Percentiles rank a stretch among this genome's conserved stretches.
Evolutionary conservation across 1,140 invertebrate species (phyloP).

Genomic region (Scaptomyza montana): DNA sequence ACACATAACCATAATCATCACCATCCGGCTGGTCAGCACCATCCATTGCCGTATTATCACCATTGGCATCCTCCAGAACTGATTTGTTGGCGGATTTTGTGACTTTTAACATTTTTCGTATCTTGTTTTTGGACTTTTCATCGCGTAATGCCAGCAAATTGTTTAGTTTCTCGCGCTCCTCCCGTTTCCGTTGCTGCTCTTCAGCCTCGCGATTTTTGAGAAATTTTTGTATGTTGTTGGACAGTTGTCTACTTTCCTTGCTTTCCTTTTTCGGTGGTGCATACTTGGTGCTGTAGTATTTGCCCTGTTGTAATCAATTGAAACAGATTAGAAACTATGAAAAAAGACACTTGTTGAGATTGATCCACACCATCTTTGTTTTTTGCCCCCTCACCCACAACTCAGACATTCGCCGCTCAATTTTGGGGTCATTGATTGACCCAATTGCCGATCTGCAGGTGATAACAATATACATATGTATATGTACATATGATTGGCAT

Average conservation of each 20-base stretch:
- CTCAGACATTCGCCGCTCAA: not conserved
- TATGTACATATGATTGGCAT: not conserved
- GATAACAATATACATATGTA: not conserved
- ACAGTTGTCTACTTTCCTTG: constrained; percentile 87
- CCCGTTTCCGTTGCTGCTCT: constrained; percentile 87
- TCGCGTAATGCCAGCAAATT: constrained; percentile 89
- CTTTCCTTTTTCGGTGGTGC: constrained; percentile 92
- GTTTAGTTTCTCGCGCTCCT: constrained; percentile 87
- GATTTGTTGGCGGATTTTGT: constrained; percentile 95
- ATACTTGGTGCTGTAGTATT: constrained; percentile 90
- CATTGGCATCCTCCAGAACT: constrained; percentile 91
- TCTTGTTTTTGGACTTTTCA: constrained; percentile 88
- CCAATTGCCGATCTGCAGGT: constrained; percentile 3
- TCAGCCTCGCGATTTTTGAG: constrained; percentile 91
- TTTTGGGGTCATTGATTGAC: constrained; percentile 23
- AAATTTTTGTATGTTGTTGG: constrained; percentile 92
- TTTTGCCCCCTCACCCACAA: not conserved
- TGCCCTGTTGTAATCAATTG: constrained; percentile 72
- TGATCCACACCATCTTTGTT: not conserved
- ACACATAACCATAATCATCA: constrained; percentile 95
- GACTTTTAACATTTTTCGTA: constrained; percentile 87
- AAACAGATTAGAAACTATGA: constrained; percentile 2
- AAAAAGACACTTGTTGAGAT: constrained; percentile 23
- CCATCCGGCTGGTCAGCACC: constrained; percentile 89
- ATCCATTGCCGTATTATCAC: constrained; percentile 18